Conservation (phyloP, 2,113 vertebrate species). For the Macquaria australasica region DNA sequence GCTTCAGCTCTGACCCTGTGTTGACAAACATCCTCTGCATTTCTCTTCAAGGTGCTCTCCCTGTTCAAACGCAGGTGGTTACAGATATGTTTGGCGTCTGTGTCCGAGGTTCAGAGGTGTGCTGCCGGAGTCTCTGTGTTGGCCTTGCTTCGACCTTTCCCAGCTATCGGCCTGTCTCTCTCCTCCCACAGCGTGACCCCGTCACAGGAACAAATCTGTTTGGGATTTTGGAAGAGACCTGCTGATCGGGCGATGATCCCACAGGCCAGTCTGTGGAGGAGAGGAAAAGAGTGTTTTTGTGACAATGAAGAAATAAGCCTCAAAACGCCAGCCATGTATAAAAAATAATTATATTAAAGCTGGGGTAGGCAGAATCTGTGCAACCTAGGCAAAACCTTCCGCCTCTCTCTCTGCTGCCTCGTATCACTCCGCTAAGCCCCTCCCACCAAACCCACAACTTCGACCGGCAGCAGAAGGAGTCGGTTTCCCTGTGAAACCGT, state of each 20-base stretch:
- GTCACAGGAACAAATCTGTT: conserved; percentile 91
- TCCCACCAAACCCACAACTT: too few species aligned
- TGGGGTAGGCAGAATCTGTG: too few species aligned
- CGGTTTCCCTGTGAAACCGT: too few species aligned
- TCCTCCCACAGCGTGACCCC: conserved; percentile 95
- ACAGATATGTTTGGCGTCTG: neutral
- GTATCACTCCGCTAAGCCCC: too few species aligned
- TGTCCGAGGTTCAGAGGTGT: conserved; percentile 76
- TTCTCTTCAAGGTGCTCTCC: neutral
- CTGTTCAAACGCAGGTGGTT: neutral
- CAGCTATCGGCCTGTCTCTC: conserved; percentile 84
- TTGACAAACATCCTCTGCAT: neutral
- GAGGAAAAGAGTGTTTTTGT: too few species aligned
- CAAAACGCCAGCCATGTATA: neutral
- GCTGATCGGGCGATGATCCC: conserved; percentile 93
- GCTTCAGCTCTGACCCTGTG: neutral
- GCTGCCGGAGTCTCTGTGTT: conserved; percentile 60
- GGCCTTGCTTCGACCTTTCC: conserved; percentile 81
- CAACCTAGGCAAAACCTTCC: too few species aligned
- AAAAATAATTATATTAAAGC: neutral
- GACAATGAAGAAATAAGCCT: too few species aligned
- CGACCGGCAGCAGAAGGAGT: too few species aligned
- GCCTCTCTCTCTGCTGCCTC: too few species aligned
- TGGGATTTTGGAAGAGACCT: conserved; percentile 93
- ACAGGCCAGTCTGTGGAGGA: conserved; percentile 87